Evolutionary conservation across 92 coral and sea anemone genomes (phyloP).

Genomic region (Actinostola sp.): DNA sequence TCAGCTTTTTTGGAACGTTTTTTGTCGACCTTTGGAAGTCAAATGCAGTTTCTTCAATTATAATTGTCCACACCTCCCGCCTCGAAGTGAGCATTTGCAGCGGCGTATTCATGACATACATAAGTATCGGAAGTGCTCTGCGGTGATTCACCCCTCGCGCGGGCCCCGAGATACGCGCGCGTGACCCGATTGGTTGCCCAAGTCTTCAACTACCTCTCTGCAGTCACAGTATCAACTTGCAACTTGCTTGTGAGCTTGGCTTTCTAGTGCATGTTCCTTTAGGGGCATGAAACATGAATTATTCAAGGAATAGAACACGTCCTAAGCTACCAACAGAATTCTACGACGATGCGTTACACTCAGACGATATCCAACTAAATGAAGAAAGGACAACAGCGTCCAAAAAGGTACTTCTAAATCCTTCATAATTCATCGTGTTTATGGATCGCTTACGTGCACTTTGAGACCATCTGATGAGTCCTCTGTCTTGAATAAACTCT

Average conservation of each 20-base stretch:
- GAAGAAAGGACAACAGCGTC: constrained; percentile 73
- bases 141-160: constrained; percentile 32
- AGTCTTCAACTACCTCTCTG: neutral
- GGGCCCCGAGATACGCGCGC: constrained; percentile 35
- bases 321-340: constrained; percentile 24
- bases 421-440: neutral
- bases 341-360: constrained; percentile 41
- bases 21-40: no score
- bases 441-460: neutral
- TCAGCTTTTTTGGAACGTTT: no score
- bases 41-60: no score
- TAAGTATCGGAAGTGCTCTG: constrained; percentile 13
- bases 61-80: neutral
- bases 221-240: constrained; percentile 25
- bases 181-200: constrained; percentile 32
- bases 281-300: constrained; percentile 33
- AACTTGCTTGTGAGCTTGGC: constrained; percentile 7
- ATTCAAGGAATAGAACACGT: constrained; percentile 7
- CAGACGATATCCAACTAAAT: constrained; percentile 68
- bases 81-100: no score
- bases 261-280: neutral
- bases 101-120: no score
- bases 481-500: neutral
- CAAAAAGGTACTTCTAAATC: constrained; percentile 54
- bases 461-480: neutral